Evolutionary conservation across 2,888 invertebrate species (phyloP).

Genomic region (Labia minor): DNA sequence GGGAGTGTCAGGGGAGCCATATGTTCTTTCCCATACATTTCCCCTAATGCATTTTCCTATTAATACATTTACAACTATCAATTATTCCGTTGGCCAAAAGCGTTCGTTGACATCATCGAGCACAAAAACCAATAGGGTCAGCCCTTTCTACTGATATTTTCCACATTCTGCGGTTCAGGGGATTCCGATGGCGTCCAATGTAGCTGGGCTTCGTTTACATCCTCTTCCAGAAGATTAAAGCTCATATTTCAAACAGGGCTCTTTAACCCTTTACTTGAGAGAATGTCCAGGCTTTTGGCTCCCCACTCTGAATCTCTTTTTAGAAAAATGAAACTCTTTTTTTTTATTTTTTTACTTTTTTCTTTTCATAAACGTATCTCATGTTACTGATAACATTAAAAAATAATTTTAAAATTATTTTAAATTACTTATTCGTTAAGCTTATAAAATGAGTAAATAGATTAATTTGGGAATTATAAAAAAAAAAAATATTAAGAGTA

Average conservation of each 20-base stretch:
- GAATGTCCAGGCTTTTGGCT: no score
- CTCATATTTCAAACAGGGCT: constrained; percentile 3
- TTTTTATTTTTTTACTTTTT: no score
- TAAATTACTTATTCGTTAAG: no score
- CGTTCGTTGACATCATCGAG: constrained; percentile 1
- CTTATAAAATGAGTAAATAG: no score
- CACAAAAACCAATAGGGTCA: constrained; percentile 4
- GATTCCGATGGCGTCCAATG: not conserved
- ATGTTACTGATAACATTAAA: no score
- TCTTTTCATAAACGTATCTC: no score
- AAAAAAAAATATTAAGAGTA: no score
- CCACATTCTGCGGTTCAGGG: not conserved
- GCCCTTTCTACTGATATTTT: not conserved
- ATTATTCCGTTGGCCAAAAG: constrained; percentile 4
- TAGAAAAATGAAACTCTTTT: no score
- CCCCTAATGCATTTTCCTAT: constrained; percentile 8
- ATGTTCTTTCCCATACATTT: not conserved
- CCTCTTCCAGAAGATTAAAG: constrained; percentile 3
- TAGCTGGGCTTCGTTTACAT: not conserved
- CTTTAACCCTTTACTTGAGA: not conserved
- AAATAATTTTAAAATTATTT: no score
- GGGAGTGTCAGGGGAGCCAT: not conserved
- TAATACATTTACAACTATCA: constrained; percentile 5
- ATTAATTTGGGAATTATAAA: no score
- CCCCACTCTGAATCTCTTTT: no score